phyloP scores from a whole-genome alignment of 2,888 invertebrate genomes.

The Eulithis testata region DNA sequence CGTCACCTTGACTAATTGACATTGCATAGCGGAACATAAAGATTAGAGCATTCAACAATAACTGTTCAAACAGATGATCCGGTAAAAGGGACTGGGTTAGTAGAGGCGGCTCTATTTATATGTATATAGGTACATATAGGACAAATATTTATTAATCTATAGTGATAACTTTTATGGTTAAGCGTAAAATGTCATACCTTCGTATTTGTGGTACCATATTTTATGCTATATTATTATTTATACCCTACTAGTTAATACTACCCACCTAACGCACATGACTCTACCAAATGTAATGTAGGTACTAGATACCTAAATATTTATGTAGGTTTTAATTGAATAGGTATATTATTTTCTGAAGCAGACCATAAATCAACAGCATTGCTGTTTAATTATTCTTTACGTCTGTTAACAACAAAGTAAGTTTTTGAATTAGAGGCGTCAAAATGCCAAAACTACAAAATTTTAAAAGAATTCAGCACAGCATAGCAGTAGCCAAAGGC shows the following conservation, averaged over 20 bases:
- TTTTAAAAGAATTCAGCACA: constrained; percentile 48
- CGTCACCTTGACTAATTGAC: constrained; percentile 57
- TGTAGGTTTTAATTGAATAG: too few species aligned
- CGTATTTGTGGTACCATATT: too few species aligned
- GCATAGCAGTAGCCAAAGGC: constrained; percentile 63
- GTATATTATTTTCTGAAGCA: too few species aligned
- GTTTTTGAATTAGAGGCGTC: constrained; percentile 13
- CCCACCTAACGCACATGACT: too few species aligned
- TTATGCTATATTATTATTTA: too few species aligned
- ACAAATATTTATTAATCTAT: neutral
- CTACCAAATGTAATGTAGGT: too few species aligned
- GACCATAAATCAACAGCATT: too few species aligned
- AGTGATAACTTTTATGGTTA: neutral
- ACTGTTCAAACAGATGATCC: constrained; percentile 41
- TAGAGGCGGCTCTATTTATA: constrained; percentile 3
- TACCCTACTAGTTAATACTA: too few species aligned
- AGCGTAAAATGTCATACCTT: too few species aligned
- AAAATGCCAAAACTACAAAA: constrained; percentile 25
- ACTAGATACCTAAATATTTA: too few species aligned
- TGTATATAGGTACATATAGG: neutral
- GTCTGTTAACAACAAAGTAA: constrained; percentile 6
- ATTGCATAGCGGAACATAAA: constrained; percentile 65
- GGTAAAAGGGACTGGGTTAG: constrained; percentile 23
- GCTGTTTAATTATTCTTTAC: too few species aligned
- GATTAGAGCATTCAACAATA: constrained; percentile 50